Evolutionary conservation across 2,888 invertebrate species (phyloP), one percentile per base, ranked within the genome.

Genomic region (Nemapogon koenigi): DNA sequence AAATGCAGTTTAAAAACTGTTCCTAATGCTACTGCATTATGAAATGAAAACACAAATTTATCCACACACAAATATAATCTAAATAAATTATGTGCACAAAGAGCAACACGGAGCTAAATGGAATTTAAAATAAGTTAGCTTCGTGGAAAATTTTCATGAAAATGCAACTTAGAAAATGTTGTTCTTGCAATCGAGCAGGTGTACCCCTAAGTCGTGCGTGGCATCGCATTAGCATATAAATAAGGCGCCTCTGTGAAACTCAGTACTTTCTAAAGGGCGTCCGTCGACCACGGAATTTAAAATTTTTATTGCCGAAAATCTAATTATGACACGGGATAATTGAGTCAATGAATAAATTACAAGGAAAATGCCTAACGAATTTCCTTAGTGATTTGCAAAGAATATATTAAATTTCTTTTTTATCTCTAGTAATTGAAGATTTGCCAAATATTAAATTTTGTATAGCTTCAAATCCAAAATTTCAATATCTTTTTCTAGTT

Each of bases 201-300:
- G 70, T 62, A 64, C 47, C 56, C 59, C 64, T 68, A 61, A 68
- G 63, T 58, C 66, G 64, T 69, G 72, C 71, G 61, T 65, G 64
- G 69, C 61, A 65, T 69, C 47, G 52, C 56, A 78, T 76, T 78
- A 68, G 65, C 76, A 78, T 75, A 71, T 76, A 76, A 73, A 78
- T 78, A 73, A 72, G 65, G 62, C 48, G 49, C 57, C 52, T 55
- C 62, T 67, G 57, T 56, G 59, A 57, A 59, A 10, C 4, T 19
- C 66, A 61, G 49, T 47, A 53, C 38, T 43, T 46, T 45, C 45
- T 46, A 60, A 65, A 64, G 62, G 69, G 63, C 53, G 58, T 45
- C 46, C 53, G n/a, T 7, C 39, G 37, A 46, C 53, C 54, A 53
- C 57, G 49, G 57, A 43, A 39, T 57, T 64, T 64, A 55, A 65